Base-by-base conservation (phyloP, 1,140 invertebrate species). In the Acromyrmex charruanus region DNA sequence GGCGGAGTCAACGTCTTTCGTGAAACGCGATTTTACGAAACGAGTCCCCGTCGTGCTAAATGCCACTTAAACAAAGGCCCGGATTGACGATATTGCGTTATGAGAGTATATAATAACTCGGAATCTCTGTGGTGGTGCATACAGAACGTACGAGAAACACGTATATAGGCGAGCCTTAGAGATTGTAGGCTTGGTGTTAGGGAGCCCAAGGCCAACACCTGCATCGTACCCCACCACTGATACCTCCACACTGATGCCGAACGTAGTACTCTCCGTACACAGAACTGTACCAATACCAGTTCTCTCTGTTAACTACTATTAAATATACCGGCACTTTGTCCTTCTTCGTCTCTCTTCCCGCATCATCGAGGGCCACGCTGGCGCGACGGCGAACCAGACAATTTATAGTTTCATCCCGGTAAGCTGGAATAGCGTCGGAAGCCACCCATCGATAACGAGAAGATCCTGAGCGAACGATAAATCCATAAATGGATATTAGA, bases 141-240 rank as follows among this genome's bases (percentile, higher is more conserved):
- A 66, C 63, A 75, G 79, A 82, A 79, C 66, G 87, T 86, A 44
- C 61, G 84, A 87, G 86, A 79, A 87, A 84, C 71, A 84, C 69
- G 84, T 87, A 87, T 92, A 92, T 89, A 90, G 87, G 90, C 86
- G 87, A 91, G 90, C 88, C 72, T 91, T 88, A 90, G 93, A 93
- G 92, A 93, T 93, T 92, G 93, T 94, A 93, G 91, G 92, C 91
- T 92, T 88, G 92, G 92, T 93, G 91, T 94, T 93, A 93, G 93
- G 92, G 90, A 93, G 91, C 91, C 93, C 94, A 94, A 94, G 93
- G 94, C 93, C 92, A 94, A 93, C 94, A 94, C 93, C 94, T 94
- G 92, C 93, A 92, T 93, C 90, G 75, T 77, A 87, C 92, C 92
- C 93, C 92, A 93, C 92, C 87, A 92, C 14, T 68, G 25, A 68